These are phyloP conservation scores for Pongo abelii DNA, from an alignment of 2,113 vertebrate genomes.

Conservation along the genomic window DNA sequence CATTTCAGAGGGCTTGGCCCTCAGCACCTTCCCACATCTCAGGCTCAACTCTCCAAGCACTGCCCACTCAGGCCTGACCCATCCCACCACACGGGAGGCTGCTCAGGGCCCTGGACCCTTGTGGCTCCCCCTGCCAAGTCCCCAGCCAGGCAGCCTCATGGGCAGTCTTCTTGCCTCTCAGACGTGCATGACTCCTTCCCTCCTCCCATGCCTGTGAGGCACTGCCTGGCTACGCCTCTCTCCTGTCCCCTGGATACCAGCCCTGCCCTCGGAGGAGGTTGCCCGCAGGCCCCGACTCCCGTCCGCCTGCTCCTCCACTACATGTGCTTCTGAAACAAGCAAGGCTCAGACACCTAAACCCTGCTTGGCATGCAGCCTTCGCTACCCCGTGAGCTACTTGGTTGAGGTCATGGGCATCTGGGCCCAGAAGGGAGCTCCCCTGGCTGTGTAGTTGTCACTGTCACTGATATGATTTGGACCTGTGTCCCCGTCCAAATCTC, in stretches of 20 bases:
- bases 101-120: background rate
- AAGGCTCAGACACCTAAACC: accelerated
- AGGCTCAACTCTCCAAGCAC: accelerated
- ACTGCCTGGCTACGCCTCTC: accelerated
- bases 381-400: accelerated
- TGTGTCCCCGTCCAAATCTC: too few relatives aligned
- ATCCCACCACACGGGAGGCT: too few relatives aligned
- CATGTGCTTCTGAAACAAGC: background rate
- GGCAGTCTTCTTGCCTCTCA: accelerated
- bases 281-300: accelerated
- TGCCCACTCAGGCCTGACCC: background rate
- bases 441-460: accelerated
- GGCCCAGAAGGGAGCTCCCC: background rate
- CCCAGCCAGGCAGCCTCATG: accelerated
- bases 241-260: background rate
- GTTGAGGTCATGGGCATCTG: background rate
- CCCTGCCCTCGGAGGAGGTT: background rate
- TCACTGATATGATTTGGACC: too few relatives aligned
- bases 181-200: background rate
- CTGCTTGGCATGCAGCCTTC: background rate
- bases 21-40: background rate
- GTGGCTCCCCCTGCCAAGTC: too few relatives aligned
- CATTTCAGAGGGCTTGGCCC: background rate
- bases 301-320: too few relatives aligned
- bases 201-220: background rate